Evolutionary conservation across 2,113 vertebrate genomes (phyloP), one percentile per base, ranked within the genome.

Genomic region (Trichechus manatus): DNA sequence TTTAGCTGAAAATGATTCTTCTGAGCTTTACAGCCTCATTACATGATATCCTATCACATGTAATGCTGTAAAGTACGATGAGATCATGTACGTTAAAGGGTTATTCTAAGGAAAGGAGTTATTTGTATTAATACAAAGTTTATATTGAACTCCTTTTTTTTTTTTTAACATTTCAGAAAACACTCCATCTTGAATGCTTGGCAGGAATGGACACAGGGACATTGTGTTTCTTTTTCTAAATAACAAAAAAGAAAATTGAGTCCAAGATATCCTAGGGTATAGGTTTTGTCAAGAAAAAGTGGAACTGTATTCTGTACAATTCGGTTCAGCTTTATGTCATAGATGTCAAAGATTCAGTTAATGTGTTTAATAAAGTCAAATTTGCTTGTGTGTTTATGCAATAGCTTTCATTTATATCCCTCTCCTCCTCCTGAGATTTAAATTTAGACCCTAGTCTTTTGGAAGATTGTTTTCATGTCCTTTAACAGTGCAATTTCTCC

Each of bases 121-220:
- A 91, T 94, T 96, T 91, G 36, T 96, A 70, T 95, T 90, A 96
- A 97, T 96, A 92, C 59, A 36, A 79, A 96, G 72, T 93, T 96
- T 97, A 97, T 74, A 95, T 42, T 79, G 29, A 25, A 72, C 79
- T 93, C 42, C 13, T 31, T 68, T 87, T 95, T 87, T 87, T 81
- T 74, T 86, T 70, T 80, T 66, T 56, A 95, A 83, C 66, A 91
- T 95, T 96, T 97, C 85, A 70, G 20, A 96, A 95, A 96, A 93
- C 66, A 96, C 88, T 94, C 66, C 1, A 91, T 77, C 82, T 81
- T 77, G 66, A 72, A 90, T 11, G 4, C 25, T 50, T 92, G 85
- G 39, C 87, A 68, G 78, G 80, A 96, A 88, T 56, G 81, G 29
- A 85, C 87, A 83, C 33, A 44, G 17, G 5, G 19, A 11, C 78